Base-by-base conservation (phyloP, 2,888 invertebrate genomes). In the Cheiracanthium punctorium region DNA sequence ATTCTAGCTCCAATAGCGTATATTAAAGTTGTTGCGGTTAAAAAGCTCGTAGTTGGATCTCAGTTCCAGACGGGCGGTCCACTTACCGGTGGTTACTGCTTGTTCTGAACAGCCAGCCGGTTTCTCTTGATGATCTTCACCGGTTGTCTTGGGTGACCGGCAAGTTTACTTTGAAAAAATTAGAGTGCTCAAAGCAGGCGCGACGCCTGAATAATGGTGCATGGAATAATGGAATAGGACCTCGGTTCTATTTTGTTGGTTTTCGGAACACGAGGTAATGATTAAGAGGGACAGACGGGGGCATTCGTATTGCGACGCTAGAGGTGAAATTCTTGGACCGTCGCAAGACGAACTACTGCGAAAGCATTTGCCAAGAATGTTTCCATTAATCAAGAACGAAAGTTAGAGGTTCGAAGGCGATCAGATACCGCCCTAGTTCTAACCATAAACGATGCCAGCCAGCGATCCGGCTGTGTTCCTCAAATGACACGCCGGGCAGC, bases 291-390 rank as follows among this genome's bases (percentile, higher is more conserved):
- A 72, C 72, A 43, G 72, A 72, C 43, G 72, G 72, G 93, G 93
- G 93, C 93, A 93, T 93, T 93, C 92, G 93, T 94, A 94, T 93
- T 93, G 92, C 92, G n/a, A n/a, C n/a, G n/a, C n/a, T n/a, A n/a
- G n/a, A n/a, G n/a, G n/a, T n/a, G n/a, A n/a, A n/a, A n/a, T 94
- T 94, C 93, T 93, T 93, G 93, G 93, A 94, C 92, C 93, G 92
- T 91, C 92, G 92, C 91, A 93, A 93, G 93, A 94, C 93, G 92
- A 91, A 93, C 93, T 91, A 92, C 92, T 92, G 94, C 94, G 93
- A 94, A 94, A 93, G 94, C 94, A 94, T 94, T 94, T 94, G 93
- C 94, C 94, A 94, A 94, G 93, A 93, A 93, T 93, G 93, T 93
- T 93, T 94, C 94, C 93, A 93, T 94, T 94, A 93, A 94, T 94